Base-by-base conservation (phyloP, 2,797 vertebrate genomes). In the Bufotes viridis region DNA sequence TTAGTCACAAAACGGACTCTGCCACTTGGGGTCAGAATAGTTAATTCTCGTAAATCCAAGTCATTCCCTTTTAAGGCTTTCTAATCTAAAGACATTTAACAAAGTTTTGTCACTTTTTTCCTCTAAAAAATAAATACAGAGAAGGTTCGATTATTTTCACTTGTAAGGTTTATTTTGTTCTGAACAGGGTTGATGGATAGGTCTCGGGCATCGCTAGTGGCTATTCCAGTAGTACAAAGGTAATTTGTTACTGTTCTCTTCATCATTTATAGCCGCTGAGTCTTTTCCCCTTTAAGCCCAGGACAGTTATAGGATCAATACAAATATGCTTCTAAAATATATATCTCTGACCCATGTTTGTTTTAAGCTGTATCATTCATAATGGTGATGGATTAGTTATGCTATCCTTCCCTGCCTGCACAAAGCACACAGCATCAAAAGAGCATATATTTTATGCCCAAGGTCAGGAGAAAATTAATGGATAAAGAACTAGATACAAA, bases 401-500 rank as follows among this genome's bases (percentile, higher is more conserved):
- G 93, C 93, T 95, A 94, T 95, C 95, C 93, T 92, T 94, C 93
- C 92, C 95, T 95, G 95, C 96, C 96, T 92, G 93, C 94, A 93
- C 92, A 94, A 93, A 95, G 94, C 91, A 88, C 87, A 90, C 88
- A 91, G 94, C 92, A 95, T 94, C 93, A 95, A 94, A 95, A 94
- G 95, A 91, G 90, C 91, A 93, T 95, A 95, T 94, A 96, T 96
- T 95, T 95, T 91, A 95, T 95, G 95, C 95, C 95, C 95, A 96
- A 94, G 96, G 95, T 96, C 95, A 95, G 90, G 89, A 95, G 95
- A 94, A 96, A 97, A 97, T 95, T 96, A 96, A 97, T 96, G 95
- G 95, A 95, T 96, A 96, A 95, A 96, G 94, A 96, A 93, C 92
- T 91, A 95, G 94, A 98, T 97, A 96, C 84, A 96, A 96, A 96